Conservation (phyloP, 2,113 vertebrate species). For the Sinocyclocheilus anophthalmus region DNA sequence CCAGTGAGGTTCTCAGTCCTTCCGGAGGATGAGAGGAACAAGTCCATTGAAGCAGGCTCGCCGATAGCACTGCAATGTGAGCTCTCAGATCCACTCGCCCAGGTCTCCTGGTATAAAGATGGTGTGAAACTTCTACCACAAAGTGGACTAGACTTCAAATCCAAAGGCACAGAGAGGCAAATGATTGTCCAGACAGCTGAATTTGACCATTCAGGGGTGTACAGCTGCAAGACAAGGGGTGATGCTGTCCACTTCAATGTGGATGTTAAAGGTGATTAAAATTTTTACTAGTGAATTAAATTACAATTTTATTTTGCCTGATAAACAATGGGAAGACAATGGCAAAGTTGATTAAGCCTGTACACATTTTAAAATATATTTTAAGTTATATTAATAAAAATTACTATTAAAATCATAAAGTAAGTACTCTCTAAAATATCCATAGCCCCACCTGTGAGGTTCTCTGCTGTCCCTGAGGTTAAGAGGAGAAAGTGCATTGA, state of each 20-base stretch:
- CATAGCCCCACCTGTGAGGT: conserved; percentile 78
- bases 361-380: too few relatives aligned
- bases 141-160: conserved; percentile 69
- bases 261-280: conserved; percentile 79
- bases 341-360: neutral
- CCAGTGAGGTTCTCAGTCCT: conserved; percentile 77
- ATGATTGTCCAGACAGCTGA: conserved; percentile 73
- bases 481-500: conserved; percentile 71
- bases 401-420: neutral
- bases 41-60: conserved; percentile 65
- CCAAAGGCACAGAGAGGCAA: conserved; percentile 64
- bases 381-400: neutral
- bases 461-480: conserved; percentile 73
- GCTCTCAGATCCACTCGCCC: conserved; percentile 74
- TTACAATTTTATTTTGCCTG: conserved; percentile 48
- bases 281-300: conserved; percentile 49
- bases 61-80: conserved; percentile 75
- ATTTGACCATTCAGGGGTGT: conserved; percentile 75
- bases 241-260: conserved; percentile 76
- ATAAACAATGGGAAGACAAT: conserved; percentile 16
- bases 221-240: conserved; percentile 79
- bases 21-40: conserved; percentile 73
- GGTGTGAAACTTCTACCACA: conserved; percentile 73
- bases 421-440: conserved; percentile 68
- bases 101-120: conserved; percentile 80